phyloP scores from a whole-genome alignment of 2,797 vertebrate species.

The Sebastes itinus region DNA sequence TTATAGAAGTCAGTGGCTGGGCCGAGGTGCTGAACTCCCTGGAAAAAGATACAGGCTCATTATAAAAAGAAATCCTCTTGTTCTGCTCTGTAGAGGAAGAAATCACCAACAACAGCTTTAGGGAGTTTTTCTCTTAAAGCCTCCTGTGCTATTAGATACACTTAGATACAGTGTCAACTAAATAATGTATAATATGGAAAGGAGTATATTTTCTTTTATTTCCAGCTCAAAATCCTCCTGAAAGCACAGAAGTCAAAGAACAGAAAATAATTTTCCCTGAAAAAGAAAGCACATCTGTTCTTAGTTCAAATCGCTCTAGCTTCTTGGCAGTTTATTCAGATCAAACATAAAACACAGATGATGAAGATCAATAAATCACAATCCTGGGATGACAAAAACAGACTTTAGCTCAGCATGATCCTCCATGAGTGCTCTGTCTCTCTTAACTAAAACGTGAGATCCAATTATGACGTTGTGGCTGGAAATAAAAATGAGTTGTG shows the following conservation, averaged over 20 bases:
- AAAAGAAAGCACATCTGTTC: conserved; percentile 16
- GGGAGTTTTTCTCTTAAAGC: background rate
- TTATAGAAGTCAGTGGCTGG: conserved; percentile 99
- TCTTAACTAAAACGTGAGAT: background rate
- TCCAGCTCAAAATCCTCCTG: background rate
- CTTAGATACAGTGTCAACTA: background rate
- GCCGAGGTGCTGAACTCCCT: conserved; percentile 95
- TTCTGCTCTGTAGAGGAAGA: background rate
- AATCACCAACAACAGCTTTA: background rate
- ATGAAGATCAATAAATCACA: conserved; percentile 38
- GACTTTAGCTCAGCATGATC: background rate
- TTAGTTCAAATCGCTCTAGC: background rate
- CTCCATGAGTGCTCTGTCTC: background rate
- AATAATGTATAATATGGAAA: background rate
- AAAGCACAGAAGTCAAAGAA: background rate
- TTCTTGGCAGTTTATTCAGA: conserved; percentile 4
- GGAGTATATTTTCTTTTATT: background rate
- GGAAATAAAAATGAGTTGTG: conserved; percentile 6
- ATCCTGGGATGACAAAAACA: background rate
- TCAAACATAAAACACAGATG: conserved; percentile 15
- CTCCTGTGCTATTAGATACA: background rate
- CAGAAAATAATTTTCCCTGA: background rate
- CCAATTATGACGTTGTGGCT: background rate
- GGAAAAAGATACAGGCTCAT: background rate
- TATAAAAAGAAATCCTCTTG: background rate